Evolutionary conservation across 64 coral and sea anemone species (phyloP).

Genomic region (Pocillopora verrucosa): DNA sequence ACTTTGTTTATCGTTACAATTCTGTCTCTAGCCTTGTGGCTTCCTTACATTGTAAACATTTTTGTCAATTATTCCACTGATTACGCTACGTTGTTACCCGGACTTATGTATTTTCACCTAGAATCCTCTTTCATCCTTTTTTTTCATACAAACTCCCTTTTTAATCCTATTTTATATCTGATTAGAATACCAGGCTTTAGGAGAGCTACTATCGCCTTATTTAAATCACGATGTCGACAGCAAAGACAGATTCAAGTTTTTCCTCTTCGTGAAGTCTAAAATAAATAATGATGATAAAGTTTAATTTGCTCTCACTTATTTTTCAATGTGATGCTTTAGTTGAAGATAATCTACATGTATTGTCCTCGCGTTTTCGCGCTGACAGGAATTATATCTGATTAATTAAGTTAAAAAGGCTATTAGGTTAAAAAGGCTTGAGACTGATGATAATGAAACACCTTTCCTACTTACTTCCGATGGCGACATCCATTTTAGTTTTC

Average conservation of each 20-base stretch:
- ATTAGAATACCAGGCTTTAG: slow-evolving; percentile 8
- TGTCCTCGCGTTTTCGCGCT: no score
- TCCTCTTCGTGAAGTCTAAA: background rate
- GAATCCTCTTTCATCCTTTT: background rate
- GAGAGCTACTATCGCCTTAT: background rate
- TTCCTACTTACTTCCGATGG: no score
- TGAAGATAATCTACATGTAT: no score
- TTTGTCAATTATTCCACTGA: background rate
- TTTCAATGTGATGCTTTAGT: no score
- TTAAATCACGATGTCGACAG: background rate
- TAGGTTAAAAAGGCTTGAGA: no score
- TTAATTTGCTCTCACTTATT: background rate
- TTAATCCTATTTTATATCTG: background rate
- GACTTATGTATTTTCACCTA: background rate
- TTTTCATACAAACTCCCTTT: background rate
- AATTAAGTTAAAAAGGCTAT: no score
- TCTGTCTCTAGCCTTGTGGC: background rate
- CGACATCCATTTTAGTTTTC: no score
- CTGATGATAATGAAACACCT: no score
- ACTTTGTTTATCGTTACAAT: background rate
- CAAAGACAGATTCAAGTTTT: background rate
- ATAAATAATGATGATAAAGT: background rate
- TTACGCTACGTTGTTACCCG: background rate
- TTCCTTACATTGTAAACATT: background rate
- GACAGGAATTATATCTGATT: no score